These are phyloP conservation scores for Cancer borealis DNA, from an alignment of 2,888 invertebrate species.

Conservation along the genomic window DNA sequence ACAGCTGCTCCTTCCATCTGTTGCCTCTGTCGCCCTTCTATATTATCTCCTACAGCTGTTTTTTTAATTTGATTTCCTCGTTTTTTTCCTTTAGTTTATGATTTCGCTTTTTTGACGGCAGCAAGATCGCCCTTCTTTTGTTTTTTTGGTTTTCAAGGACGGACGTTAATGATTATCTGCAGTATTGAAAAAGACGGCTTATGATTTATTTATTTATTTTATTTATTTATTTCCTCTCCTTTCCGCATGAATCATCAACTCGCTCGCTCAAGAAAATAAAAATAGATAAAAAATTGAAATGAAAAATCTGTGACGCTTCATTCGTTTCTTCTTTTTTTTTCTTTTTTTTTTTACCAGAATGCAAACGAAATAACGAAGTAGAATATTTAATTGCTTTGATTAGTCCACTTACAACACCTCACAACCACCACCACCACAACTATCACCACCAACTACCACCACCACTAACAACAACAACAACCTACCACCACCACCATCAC, in stretches of 20 bases:
- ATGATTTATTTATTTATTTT: not conserved
- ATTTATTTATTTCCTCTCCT: not conserved
- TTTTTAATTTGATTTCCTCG: conserved; percentile 9
- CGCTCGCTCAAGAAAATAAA: not conserved
- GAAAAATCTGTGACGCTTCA: not conserved
- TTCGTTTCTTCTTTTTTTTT: not conserved
- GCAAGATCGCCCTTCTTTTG: not conserved
- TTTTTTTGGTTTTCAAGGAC: not conserved
- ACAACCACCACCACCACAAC: not conserved
- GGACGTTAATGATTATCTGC: not conserved
- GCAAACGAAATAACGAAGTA: not conserved
- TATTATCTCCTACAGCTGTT: not conserved
- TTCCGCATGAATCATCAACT: not conserved
- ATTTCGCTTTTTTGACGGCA: not conserved
- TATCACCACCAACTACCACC: not conserved
- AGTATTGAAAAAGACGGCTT: not conserved
- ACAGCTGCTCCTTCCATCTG: not conserved
- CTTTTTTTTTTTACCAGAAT: not conserved
- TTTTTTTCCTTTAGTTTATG: not conserved
- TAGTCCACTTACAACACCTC: not conserved
- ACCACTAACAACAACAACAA: not conserved
- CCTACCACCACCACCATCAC: not conserved
- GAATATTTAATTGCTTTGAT: not conserved
- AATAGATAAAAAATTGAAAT: not conserved
- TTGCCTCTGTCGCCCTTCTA: not conserved